phyloP scores from a whole-genome alignment of 2,888 invertebrate genomes.

The Hirtodrosophila cameraria region DNA sequence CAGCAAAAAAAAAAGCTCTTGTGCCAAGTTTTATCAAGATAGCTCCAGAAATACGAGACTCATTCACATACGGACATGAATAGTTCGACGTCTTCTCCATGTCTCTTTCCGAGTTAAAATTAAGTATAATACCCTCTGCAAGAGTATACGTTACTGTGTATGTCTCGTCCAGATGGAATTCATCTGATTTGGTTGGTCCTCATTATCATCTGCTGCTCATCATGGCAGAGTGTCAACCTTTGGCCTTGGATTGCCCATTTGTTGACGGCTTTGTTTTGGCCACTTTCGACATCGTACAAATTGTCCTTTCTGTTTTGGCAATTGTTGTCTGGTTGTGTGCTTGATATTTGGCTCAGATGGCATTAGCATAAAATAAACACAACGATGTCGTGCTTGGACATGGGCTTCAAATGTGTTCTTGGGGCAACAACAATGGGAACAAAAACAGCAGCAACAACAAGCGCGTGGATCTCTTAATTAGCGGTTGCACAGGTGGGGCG shows the following conservation, averaged over 20 bases:
- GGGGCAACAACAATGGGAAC: constrained; percentile 1
- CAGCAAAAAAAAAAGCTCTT: too few species aligned
- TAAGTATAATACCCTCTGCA: too few species aligned
- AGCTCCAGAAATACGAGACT: too few species aligned
- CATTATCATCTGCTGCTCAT: constrained; percentile 27
- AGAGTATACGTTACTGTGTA: background rate
- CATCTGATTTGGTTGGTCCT: constrained; percentile 1
- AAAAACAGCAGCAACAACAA: constrained; percentile 1
- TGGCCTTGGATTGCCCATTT: constrained; percentile 2
- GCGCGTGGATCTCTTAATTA: constrained; percentile 43
- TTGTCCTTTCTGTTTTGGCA: constrained; percentile 2
- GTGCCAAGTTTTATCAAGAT: too few species aligned
- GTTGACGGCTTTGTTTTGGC: background rate
- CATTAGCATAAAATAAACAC: constrained; percentile 67
- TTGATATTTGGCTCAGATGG: constrained; percentile 49
- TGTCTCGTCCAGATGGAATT: constrained; percentile 17
- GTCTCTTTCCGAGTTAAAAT: too few species aligned
- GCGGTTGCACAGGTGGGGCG: constrained; percentile 38
- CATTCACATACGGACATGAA: too few species aligned
- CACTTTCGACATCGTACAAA: constrained; percentile 10
- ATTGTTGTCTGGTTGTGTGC: background rate
- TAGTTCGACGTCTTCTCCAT: too few species aligned
- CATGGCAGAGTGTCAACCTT: constrained; percentile 1
- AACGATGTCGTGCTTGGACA: constrained; percentile 17
- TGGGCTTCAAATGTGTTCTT: constrained; percentile 20